Conservation (phyloP, 2,888 invertebrate species). For the Lycaena phlaeas region DNA sequence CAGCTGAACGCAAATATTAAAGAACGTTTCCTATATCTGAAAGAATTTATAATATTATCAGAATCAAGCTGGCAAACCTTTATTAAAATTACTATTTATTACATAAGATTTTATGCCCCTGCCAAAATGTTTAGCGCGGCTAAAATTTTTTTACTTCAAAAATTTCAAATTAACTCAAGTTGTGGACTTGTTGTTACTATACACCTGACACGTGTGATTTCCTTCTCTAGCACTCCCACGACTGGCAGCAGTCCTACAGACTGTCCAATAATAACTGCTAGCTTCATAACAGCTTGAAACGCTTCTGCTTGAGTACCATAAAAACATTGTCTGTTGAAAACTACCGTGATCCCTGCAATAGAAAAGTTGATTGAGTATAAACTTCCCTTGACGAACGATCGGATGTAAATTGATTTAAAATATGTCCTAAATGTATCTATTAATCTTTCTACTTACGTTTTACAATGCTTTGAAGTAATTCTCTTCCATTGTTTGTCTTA, state of each 20-base stretch:
- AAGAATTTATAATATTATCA: background rate
- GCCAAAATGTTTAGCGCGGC: too few relatives aligned
- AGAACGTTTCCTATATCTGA: background rate
- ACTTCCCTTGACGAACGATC: background rate
- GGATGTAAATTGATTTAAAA: background rate
- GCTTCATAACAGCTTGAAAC: constrained; percentile 1
- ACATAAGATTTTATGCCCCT: too few relatives aligned
- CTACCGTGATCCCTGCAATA: background rate
- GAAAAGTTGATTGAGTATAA: background rate
- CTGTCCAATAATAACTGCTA: constrained; percentile 4
- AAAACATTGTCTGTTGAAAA: background rate
- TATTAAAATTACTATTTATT: too few relatives aligned
- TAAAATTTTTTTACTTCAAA: too few relatives aligned
- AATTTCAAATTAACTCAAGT: too few relatives aligned
- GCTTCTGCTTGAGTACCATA: background rate
- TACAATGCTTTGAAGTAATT: background rate
- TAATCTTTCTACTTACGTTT: background rate
- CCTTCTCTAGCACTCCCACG: background rate
- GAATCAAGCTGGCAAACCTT: background rate
- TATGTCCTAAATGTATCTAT: background rate
- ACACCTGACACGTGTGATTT: background rate
- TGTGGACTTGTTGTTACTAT: background rate
- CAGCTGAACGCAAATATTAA: background rate
- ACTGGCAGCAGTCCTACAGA: constrained; percentile 1
- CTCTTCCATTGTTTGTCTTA: background rate